phyloP scores from a whole-genome alignment of 1,140 invertebrate genomes.

The Drosophila mojavensis region DNA sequence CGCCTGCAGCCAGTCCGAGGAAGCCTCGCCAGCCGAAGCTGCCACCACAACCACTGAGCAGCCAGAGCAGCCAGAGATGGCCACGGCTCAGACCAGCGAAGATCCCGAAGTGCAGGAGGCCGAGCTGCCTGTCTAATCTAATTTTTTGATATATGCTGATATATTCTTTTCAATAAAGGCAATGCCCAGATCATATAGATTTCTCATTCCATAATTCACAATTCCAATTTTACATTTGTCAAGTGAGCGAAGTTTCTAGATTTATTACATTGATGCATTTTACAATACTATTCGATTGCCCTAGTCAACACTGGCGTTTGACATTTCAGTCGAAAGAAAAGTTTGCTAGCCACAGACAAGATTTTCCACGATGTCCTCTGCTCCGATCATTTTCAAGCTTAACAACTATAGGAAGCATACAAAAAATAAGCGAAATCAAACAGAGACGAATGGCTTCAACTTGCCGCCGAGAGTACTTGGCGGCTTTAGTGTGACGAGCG shows the following conservation, averaged over 20 bases:
- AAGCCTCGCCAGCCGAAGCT: not conserved
- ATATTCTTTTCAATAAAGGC: slow-evolving; percentile 37
- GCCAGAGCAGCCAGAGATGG: slow-evolving; percentile 24
- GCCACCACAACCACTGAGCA: slow-evolving; percentile 39
- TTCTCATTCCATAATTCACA: too few relatives aligned
- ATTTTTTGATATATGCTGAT: not conserved
- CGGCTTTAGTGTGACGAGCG: slow-evolving; percentile 4
- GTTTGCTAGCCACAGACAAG: not conserved
- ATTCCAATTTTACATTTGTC: too few relatives aligned
- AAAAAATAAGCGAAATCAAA: not conserved
- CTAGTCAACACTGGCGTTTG: not conserved
- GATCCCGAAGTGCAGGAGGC: slow-evolving; percentile 46
- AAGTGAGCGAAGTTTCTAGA: too few relatives aligned
- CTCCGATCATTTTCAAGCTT: not conserved
- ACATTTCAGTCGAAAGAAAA: not conserved
- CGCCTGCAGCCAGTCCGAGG: slow-evolving; percentile 85
- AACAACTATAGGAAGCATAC: not conserved
- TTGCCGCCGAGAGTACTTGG: not conserved
- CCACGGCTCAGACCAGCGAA: slow-evolving; percentile 8
- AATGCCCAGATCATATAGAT: not conserved
- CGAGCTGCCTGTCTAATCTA: slow-evolving; percentile 37
- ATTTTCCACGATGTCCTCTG: not conserved
- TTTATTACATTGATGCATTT: not conserved
- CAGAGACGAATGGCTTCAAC: not conserved
- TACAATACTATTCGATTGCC: not conserved